phyloP scores from a whole-genome alignment of 2,797 vertebrate genomes.

The Petrocephalus sullivani region DNA sequence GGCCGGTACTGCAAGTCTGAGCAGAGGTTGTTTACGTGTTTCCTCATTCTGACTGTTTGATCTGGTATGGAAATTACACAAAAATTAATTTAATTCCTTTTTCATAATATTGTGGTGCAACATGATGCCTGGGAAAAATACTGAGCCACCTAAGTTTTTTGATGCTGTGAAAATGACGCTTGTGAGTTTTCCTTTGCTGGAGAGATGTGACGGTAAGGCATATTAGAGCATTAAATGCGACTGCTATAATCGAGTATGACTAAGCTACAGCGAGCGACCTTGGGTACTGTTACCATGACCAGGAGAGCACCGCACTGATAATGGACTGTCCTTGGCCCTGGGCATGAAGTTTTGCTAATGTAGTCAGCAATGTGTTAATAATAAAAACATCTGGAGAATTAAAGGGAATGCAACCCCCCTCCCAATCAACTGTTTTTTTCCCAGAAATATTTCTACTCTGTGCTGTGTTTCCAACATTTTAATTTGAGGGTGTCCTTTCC shows the following conservation, averaged over 20 bases:
- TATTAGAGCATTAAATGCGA: neutral
- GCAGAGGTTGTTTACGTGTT: neutral
- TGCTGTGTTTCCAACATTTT: slow-evolving; percentile 41
- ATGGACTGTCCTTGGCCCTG: neutral
- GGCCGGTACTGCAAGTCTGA: neutral
- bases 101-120: neutral
- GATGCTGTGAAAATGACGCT: neutral
- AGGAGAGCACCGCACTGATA: neutral
- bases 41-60: neutral
- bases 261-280: neutral
- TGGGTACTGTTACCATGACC: neutral
- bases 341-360: neutral
- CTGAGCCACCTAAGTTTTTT: neutral
- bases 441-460: slow-evolving; percentile 31
- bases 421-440: neutral
- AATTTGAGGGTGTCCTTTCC: slow-evolving; percentile 45
- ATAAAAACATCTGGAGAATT: neutral
- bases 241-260: neutral
- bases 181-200: neutral
- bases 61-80: neutral
- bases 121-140: neutral
- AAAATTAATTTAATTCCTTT: neutral
- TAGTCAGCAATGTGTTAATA: neutral
- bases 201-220: neutral
- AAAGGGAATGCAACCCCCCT: neutral